A percentile compares a stretch with the other conserved stretches of the same genome.
Evolutionary conservation across 2,888 invertebrate genomes (phyloP).

Genomic region (Hypena proboscidalis): DNA sequence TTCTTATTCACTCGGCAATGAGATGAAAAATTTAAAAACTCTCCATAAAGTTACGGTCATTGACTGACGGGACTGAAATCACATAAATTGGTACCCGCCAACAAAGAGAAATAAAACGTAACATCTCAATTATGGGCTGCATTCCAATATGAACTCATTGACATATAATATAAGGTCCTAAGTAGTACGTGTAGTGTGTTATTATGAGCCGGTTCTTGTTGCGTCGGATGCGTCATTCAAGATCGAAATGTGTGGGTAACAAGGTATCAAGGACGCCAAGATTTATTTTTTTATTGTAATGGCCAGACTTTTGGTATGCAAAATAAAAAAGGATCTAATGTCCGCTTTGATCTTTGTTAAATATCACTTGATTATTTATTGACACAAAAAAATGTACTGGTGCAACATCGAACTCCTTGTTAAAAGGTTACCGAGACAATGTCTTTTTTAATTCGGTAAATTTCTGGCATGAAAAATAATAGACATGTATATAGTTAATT

Average conservation of each 20-base stretch:
- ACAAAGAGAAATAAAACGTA: constrained; percentile 48
- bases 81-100: constrained; percentile 57
- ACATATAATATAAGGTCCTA: constrained; percentile 28
- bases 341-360: constrained; percentile 39
- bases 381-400: too few species aligned
- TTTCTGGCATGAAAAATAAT: too few species aligned
- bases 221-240: constrained; percentile 64
- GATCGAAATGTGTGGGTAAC: constrained; percentile 70
- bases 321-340: constrained; percentile 60
- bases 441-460: too few species aligned
- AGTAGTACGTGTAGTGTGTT: constrained; percentile 21
- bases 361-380: constrained; percentile 28
- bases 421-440: too few species aligned
- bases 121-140: constrained; percentile 55
- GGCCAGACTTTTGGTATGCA: constrained; percentile 64
- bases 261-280: constrained; percentile 72
- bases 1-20: constrained; percentile 37
- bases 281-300: constrained; percentile 59
- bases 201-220: constrained; percentile 37
- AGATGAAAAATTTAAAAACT: constrained; percentile 51
- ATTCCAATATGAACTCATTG: constrained; percentile 36
- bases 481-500: too few species aligned
- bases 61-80: constrained; percentile 54
- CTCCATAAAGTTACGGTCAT: constrained; percentile 50
- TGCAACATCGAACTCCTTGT: too few species aligned